Evolutionary conservation across 2,113 vertebrate genomes (phyloP).

Genomic region (Mesitornis unicolor): DNA sequence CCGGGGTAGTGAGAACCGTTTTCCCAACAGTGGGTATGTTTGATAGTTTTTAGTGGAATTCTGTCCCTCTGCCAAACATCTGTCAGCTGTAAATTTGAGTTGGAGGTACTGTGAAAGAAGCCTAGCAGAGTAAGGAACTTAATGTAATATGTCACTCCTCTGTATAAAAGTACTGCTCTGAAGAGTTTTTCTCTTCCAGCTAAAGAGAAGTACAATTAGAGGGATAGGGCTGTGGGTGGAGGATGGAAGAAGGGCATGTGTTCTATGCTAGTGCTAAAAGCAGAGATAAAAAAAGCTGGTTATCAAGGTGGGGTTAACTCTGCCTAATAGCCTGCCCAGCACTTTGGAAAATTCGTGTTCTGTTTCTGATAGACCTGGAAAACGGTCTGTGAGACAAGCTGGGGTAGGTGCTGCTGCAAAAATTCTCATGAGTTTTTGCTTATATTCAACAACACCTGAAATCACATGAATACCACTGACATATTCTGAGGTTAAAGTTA

Average conservation of each 20-base stretch:
- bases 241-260: background rate
- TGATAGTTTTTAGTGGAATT: background rate
- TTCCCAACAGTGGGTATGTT: background rate
- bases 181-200: background rate
- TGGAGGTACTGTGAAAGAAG: background rate
- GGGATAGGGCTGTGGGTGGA: background rate
- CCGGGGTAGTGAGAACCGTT: background rate
- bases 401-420: background rate
- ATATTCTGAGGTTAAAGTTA: background rate
- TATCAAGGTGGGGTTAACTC: background rate
- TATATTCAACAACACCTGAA: background rate
- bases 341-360: background rate
- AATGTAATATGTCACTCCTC: background rate
- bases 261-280: background rate
- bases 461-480: background rate
- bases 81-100: background rate
- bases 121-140: background rate
- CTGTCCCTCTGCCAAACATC: background rate
- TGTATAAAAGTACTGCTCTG: background rate
- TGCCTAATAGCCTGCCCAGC: accelerated
- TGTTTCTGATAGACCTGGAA: background rate
- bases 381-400: background rate
- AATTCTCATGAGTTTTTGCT: background rate
- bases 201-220: background rate
- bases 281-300: background rate